Base-by-base conservation (phyloP, 1,140 invertebrate species). In the Rhagoletis zephyria region DNA sequence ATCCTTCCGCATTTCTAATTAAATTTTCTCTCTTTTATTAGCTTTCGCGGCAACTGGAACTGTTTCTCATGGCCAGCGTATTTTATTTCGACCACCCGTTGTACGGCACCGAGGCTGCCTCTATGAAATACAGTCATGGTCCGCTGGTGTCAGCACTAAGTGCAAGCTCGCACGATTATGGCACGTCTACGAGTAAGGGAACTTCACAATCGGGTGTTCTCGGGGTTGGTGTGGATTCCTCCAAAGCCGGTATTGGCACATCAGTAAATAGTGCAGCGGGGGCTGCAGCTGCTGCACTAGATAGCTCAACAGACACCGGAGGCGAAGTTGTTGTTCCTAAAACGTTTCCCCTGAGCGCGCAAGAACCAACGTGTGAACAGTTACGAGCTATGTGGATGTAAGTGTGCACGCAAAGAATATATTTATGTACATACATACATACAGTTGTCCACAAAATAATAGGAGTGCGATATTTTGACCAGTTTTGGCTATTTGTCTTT, bases 301-400 rank as follows among this genome's bases (percentile, higher is more conserved):
- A 56, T 1, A 81, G 48, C n/a, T 12, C 88, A 2, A 67, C 87
- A 30, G 64, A 88, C 7, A 85, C 86, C 12, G 89, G 70, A 12
- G 92, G 92, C 1, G 92, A 93, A 89, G 90, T 93, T 14, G 89
- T 93, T 88, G 90, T 89, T 0, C 90, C 92, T 19, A 93, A 91
- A 89, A 90, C 90, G 9, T 91, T 91, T 87, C 87, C 90, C 19
- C 70, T 93, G 0, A 91, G 89, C 67, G 88, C 90, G 12, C 91
- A 95, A 87, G 97, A 98, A 90, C 97, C 97, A 0, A 96, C 95
- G 48, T 98, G 97, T 92, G 97, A 97, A 87, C 96, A 97, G 93
- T 94, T 98, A 56, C 95, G 97, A 85, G 96, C 96, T 4, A 97
- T 98, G 97, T 98, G 97, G 97, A 95, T 97, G 94, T 95, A 89